Evolutionary conservation across 1,140 invertebrate genomes (phyloP), one percentile per base, ranked within the genome.

Genomic region (Drosophila takahashii): DNA sequence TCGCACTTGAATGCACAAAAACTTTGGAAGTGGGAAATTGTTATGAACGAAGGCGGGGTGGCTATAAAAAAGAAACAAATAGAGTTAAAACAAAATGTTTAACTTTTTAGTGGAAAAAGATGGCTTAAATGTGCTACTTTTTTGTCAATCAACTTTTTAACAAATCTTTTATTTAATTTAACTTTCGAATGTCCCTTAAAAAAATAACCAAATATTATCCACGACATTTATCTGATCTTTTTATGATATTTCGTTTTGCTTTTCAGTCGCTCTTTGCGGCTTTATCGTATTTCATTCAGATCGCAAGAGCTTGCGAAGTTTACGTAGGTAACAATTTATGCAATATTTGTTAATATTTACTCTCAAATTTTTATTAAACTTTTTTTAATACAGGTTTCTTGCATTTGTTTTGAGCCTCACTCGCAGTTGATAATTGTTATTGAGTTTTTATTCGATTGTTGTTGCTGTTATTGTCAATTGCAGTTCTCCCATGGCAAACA

Each of bases 351-450:
- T 59, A 65, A 71, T 47, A 51, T 66, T 70, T 56, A 58, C 45
- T 58, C 60, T 65, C 29, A 42, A 18, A 50, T 37, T 70, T 60
- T 64, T 62, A 29, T 47, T 50, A 26, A 29, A 57, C 36, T 9
- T 73, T 47, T 65, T 62, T 56, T 60, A 56, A 58, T 72, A 73
- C 66, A 69, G 65, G 64, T 70, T 70, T 80, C 37, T 57, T 69
- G 65, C 65, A 66, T 62, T 72, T 48, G 61, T 45, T 75, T 64
- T 54, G 51, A 44, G 73, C 60, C 77, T 59, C 65, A 62, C 74
- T 71, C 64, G 64, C 79, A 74, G 58, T 60, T 73, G 79, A 74
- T 81, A 81, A 77, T 81, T 81, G 79, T 77, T 81, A 81, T 69
- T 81, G 74, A 81, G 69, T 77, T 81, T 69, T 71, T 72, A 72